A percentile compares a stretch with the other conserved stretches of the same genome.
phyloP scores from a whole-genome alignment of 2,797 vertebrate genomes.

The Helarctos malayanus region DNA sequence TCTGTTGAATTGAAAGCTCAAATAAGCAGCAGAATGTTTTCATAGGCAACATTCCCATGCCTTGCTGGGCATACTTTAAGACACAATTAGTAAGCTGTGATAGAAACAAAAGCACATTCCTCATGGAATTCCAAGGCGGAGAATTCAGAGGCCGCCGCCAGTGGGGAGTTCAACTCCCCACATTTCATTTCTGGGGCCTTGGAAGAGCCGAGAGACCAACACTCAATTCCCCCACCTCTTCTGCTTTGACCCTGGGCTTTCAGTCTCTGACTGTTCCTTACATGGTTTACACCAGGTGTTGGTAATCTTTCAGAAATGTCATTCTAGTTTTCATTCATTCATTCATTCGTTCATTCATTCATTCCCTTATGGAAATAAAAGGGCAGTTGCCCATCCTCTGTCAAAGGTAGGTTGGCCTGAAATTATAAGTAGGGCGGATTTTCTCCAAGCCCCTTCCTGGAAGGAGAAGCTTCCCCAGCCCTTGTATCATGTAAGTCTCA shows the following conservation, averaged over 20 bases:
- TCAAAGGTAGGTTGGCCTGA: not conserved
- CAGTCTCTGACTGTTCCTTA: not conserved
- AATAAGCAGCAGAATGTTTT: not conserved
- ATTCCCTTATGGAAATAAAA: conserved; percentile 2
- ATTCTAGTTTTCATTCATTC: not conserved
- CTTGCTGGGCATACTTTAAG: not conserved
- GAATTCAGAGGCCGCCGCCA: not conserved
- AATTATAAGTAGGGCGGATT: not conserved
- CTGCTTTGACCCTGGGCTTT: not conserved
- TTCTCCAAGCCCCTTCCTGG: not conserved
- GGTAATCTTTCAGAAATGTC: conserved; percentile 15
- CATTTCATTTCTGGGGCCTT: not conserved
- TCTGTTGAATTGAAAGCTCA: not conserved
- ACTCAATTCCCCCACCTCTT: not conserved
- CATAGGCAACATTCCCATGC: not conserved
- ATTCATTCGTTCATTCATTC: conserved; percentile 42
- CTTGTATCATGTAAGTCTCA: not conserved
- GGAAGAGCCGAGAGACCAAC: not conserved
- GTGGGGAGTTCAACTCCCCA: not conserved
- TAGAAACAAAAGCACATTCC: not conserved
- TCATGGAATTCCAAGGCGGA: not conserved
- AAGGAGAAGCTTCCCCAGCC: not conserved
- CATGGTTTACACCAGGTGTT: not conserved
- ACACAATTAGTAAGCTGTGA: not conserved
- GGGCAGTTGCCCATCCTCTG: not conserved